Conservation (phyloP, 1,140 invertebrate species). For the Drosophila mojavensis region DNA sequence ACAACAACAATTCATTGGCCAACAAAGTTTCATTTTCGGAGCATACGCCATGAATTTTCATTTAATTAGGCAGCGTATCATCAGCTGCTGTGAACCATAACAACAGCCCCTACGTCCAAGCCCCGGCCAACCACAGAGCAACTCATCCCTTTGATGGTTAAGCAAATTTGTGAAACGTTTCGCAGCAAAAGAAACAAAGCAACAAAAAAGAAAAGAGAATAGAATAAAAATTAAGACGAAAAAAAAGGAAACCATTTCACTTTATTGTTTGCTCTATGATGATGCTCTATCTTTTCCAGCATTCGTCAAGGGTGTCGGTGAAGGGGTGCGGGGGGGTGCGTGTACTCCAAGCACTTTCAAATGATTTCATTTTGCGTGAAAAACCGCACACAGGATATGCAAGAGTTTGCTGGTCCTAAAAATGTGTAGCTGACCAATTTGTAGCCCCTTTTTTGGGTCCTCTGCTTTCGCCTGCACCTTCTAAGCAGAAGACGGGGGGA, state of each 20-base stretch:
- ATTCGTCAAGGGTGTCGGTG: neutral
- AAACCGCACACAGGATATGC: conserved; percentile 57
- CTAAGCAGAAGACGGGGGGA: conserved; percentile 18
- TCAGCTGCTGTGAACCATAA: conserved; percentile 26
- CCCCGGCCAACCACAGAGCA: conserved; percentile 1
- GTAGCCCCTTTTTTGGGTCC: conserved; percentile 13
- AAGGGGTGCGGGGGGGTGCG: neutral
- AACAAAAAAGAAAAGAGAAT: conserved; percentile 28
- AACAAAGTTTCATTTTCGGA: conserved; percentile 64
- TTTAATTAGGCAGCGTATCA: conserved; percentile 72
- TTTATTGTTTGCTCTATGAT: conserved; percentile 70
- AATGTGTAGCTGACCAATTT: conserved; percentile 47
- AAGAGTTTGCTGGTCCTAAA: conserved; percentile 19
- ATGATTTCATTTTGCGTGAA: conserved; percentile 76
- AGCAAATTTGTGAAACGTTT: conserved; percentile 57
- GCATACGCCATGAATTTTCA: conserved; percentile 80
- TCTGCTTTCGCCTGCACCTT: conserved; percentile 33
- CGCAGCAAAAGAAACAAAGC: conserved; percentile 28
- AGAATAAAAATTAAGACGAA: conserved; percentile 27
- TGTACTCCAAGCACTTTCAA: conserved; percentile 66
- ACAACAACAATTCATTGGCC: conserved; percentile 35
- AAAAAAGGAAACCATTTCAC: conserved; percentile 51
- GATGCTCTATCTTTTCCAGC: conserved; percentile 30
- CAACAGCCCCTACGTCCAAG: neutral
- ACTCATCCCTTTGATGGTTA: conserved; percentile 70